Evolutionary conservation across 2,797 vertebrate genomes (phyloP).

Genomic region (Gastrophryne carolinensis): DNA sequence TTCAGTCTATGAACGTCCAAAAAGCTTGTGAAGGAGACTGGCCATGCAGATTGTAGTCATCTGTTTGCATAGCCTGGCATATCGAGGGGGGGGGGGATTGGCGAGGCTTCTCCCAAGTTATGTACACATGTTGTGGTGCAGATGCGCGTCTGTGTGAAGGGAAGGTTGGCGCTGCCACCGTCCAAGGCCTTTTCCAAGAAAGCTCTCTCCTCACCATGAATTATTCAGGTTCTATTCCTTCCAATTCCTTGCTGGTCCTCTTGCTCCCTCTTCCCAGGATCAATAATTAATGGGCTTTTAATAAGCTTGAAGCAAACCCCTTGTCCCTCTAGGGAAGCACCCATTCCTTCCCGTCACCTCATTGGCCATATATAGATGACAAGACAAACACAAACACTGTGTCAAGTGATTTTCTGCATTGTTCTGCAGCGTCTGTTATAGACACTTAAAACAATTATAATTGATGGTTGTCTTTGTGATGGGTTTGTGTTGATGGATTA

Average conservation of each 20-base stretch:
- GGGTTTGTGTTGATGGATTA: neutral
- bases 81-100: slow-evolving; percentile 12
- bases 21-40: slow-evolving; percentile 17
- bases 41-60: slow-evolving; percentile 15
- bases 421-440: neutral
- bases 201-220: slow-evolving; percentile 49
- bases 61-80: slow-evolving; percentile 5
- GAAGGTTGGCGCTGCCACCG: slow-evolving; percentile 19
- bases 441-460: no score
- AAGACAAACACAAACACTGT: neutral
- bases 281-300: slow-evolving; percentile 52
- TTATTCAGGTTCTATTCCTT: slow-evolving; percentile 52
- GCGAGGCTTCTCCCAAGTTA: slow-evolving; percentile 17
- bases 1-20: neutral
- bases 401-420: neutral
- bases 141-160: slow-evolving; percentile 14
- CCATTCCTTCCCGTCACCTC: slow-evolving; percentile 23
- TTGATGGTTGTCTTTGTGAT: neutral
- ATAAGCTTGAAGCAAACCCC: slow-evolving; percentile 43
- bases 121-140: slow-evolving; percentile 39
- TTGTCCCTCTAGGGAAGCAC: slow-evolving; percentile 26
- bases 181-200: slow-evolving; percentile 45
- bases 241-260: slow-evolving; percentile 41
- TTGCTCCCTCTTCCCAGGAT: slow-evolving; percentile 17
- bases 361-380: neutral